phyloP scores from a whole-genome alignment of 2,888 invertebrate genomes.

The Cerceris rybyensis region DNA sequence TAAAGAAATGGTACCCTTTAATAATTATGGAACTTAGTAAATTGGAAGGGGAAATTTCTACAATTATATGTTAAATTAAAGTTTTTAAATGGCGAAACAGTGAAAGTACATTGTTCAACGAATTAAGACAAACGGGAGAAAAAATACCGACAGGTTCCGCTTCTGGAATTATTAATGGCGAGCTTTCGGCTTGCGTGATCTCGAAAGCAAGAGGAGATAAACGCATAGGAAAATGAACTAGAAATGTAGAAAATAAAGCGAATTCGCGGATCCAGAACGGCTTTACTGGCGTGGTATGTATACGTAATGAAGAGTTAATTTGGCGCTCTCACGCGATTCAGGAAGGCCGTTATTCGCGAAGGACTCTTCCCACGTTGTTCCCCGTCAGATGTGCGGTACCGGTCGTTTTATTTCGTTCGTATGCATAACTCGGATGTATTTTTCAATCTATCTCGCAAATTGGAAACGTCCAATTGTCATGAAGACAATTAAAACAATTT shows the following conservation, averaged over 20 bases:
- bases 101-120: slow-evolving; percentile 28
- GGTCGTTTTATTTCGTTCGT: slow-evolving; percentile 33
- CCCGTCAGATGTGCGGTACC: slow-evolving; percentile 57
- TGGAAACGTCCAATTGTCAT: neutral
- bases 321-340: slow-evolving; percentile 68
- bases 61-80: neutral
- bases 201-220: slow-evolving; percentile 53
- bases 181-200: slow-evolving; percentile 47
- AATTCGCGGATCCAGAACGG: slow-evolving; percentile 47
- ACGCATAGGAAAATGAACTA: slow-evolving; percentile 21
- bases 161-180: slow-evolving; percentile 9
- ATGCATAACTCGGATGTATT: slow-evolving; percentile 1
- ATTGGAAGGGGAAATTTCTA: too few relatives aligned
- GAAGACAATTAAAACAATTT: neutral
- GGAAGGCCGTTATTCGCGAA: slow-evolving; percentile 70
- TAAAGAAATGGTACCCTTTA: too few relatives aligned
- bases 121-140: slow-evolving; percentile 4
- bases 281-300: slow-evolving; percentile 21
- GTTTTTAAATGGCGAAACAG: slow-evolving; percentile 3
- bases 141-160: neutral
- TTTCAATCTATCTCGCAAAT: slow-evolving; percentile 12
- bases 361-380: slow-evolving; percentile 70
- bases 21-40: too few relatives aligned
- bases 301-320: slow-evolving; percentile 66
- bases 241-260: slow-evolving; percentile 29